Evolutionary conservation across 1,140 invertebrate genomes (phyloP).

Genomic region (Microvelia longipes): DNA sequence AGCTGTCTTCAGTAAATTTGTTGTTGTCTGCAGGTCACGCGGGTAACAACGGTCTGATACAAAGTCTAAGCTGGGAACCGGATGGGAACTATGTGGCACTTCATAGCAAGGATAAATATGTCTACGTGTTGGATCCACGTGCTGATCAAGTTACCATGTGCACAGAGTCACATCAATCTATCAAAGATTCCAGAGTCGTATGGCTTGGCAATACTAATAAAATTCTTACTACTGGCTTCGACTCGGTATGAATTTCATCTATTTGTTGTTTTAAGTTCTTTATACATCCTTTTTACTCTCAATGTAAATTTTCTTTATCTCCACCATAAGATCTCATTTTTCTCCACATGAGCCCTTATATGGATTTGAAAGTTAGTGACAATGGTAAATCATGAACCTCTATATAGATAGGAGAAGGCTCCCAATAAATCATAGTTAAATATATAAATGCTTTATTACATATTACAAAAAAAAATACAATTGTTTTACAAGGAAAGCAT

Average conservation of each 20-base stretch:
- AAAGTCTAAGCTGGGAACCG: conserved; percentile 66
- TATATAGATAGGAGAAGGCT: too few species aligned
- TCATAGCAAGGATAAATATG: conserved; percentile 66
- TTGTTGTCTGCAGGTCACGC: conserved; percentile 48
- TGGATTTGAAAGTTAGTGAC: too few species aligned
- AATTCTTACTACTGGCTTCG: conserved; percentile 63
- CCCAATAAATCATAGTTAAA: too few species aligned
- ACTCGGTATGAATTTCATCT: conserved; percentile 27
- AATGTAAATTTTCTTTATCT: conserved; percentile 28
- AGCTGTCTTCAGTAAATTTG: too few species aligned
- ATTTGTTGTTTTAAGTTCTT: too few species aligned
- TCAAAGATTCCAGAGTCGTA: conserved; percentile 76
- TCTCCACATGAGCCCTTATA: too few species aligned
- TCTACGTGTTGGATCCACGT: conserved; percentile 66
- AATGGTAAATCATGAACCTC: too few species aligned
- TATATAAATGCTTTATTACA: too few species aligned
- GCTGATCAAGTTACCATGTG: conserved; percentile 42
- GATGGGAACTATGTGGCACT: conserved; percentile 57
- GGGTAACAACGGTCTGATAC: conserved; percentile 68
- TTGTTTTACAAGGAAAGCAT: too few species aligned
- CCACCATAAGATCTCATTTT: too few species aligned
- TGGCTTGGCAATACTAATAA: conserved; percentile 71
- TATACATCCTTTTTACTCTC: background rate
- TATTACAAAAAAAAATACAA: too few species aligned
- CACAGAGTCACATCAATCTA: conserved; percentile 62